Evolutionary conservation across 2,113 vertebrate genomes (phyloP), one percentile per base, ranked within the genome.

Genomic region (Paedocypris sp.): DNA sequence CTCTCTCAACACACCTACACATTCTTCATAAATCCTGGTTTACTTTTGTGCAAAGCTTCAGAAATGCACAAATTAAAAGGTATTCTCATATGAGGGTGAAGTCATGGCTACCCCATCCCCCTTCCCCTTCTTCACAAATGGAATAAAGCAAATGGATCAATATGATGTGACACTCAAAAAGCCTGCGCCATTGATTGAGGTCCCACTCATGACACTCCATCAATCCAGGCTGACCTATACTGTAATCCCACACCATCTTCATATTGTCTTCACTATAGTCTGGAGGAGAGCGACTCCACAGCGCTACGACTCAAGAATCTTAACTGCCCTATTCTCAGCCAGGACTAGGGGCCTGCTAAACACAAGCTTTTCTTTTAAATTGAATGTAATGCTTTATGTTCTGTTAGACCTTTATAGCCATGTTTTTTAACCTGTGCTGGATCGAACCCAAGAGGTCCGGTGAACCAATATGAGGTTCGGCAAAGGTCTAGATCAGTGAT

Each of bases 71-170:
- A 35, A 16, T 4, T 11, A 35, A 41, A 19, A 25, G n/a, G 43
- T 29, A 35, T 13, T 31, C 49, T 28, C 39, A 38, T 11, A 7
- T 25, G 56, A 59, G 22, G 8, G 16, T 52, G 32, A 33, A 39
- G 38, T 57, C 50, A 38, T 36, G 45, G 5, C 31, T 36, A 13
- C 23, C 49, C 31, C 20, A 26, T 11, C 35, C 18, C 10, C 15
- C 39, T 31, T 31, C 38, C 8, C 13, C 26, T 19, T 13, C 13
- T 38, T 46, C 42, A 20, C 45, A 51, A 11, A 11, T 16, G 41
- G 43, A 58, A 62, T 47, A 57, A 12, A 66, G 31, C 48, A 19
- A 57, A 66, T 39, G 41, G 63, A 66, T 66, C 68, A 15, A 51
- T 28, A 19, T 38, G 52, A 57, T 58, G 53, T 51, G 51, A 56